These are phyloP conservation scores for Onychomys arenicola DNA, from an alignment of 2,797 vertebrate species.

Conservation along the genomic window DNA sequence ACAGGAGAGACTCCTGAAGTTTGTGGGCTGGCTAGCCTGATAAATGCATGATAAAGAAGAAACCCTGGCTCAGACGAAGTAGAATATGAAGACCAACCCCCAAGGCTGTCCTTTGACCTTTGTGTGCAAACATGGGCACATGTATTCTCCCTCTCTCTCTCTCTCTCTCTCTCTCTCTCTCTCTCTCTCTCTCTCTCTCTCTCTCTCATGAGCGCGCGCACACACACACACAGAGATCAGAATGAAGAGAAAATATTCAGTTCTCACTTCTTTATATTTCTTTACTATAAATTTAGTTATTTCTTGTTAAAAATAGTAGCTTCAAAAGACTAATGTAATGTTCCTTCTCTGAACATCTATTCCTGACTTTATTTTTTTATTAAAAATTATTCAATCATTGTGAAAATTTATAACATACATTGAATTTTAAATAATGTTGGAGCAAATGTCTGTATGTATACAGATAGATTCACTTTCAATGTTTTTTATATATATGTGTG, in stretches of 20 bases:
- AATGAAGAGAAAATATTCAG: too few relatives aligned
- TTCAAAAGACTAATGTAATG: too few relatives aligned
- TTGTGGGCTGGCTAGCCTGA: too few relatives aligned
- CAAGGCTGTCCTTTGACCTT: not conserved
- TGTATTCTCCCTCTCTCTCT: too few relatives aligned
- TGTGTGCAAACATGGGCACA: not conserved
- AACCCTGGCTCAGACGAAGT: not conserved
- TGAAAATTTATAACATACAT: not conserved
- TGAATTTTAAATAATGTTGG: not conserved
- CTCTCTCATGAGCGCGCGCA: too few relatives aligned
- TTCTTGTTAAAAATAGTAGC: not conserved
- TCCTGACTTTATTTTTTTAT: slow-evolving; percentile 16
- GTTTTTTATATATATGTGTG: too few relatives aligned
- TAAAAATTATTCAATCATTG: not conserved
- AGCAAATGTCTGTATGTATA: not conserved
- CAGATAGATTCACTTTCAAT: not conserved
- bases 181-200: too few relatives aligned
- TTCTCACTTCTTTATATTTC: not conserved
- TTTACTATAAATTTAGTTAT: not conserved
- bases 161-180: too few relatives aligned
- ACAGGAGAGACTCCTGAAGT: not conserved
- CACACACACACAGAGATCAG: too few relatives aligned
- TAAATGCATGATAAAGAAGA: not conserved
- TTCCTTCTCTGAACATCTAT: too few relatives aligned
- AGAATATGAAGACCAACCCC: not conserved